These are phyloP conservation scores for Thripadectes ignobilis DNA, from an alignment of 2,797 vertebrate species.

Conservation along the genomic window DNA sequence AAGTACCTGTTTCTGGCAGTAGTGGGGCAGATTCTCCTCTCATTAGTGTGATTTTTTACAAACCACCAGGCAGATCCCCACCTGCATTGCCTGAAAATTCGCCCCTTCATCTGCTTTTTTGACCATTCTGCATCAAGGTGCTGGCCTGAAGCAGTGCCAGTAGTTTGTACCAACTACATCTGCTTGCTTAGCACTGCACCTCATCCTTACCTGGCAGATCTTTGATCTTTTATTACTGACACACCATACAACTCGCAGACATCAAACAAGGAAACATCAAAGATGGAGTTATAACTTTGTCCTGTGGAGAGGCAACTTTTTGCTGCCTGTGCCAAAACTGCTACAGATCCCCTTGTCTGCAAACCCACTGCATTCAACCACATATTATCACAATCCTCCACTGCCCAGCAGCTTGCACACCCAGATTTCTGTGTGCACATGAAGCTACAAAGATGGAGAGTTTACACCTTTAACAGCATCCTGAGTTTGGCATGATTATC, in stretches of 20 bases:
- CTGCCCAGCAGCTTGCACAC: background rate
- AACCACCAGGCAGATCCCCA: background rate
- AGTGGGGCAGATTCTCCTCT: background rate
- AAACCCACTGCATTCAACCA: background rate
- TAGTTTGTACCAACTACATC: background rate
- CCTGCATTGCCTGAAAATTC: background rate
- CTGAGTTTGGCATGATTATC: background rate
- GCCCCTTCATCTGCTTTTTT: background rate
- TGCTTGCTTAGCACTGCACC: background rate
- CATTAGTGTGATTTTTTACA: background rate
- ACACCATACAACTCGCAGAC: background rate
- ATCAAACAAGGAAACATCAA: conserved; percentile 23
- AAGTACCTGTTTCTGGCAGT: background rate
- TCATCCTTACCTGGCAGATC: background rate
- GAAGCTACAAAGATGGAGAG: background rate
- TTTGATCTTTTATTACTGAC: conserved; percentile 38
- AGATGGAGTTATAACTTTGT: background rate
- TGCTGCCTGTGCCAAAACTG: background rate
- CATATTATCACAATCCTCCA: background rate
- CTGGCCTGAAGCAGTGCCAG: background rate
- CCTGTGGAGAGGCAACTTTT: background rate
- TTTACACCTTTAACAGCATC: background rate
- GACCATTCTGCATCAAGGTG: background rate
- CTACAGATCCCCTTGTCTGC: background rate
- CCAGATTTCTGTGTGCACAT: background rate